Evolutionary conservation across 1,140 invertebrate genomes (phyloP).

Genomic region (Subanguina moxae): DNA sequence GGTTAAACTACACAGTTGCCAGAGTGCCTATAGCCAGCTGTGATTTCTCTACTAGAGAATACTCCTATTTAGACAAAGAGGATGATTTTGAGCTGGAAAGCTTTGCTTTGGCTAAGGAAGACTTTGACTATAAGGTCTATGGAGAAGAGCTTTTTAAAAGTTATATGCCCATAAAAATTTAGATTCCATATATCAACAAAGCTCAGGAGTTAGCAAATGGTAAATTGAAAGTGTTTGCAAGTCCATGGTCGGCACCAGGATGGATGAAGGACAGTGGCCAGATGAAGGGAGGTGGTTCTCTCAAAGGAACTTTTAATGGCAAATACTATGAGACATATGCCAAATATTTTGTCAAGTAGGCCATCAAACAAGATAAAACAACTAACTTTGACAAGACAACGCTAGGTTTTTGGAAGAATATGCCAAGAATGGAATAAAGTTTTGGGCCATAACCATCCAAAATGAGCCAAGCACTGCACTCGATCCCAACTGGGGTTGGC

Average conservation of each 20-base stretch:
- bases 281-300: slow-evolving; percentile 62
- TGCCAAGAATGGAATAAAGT: slow-evolving; percentile 62
- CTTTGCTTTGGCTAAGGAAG: slow-evolving; percentile 69
- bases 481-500: slow-evolving; percentile 65
- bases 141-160: too few species aligned
- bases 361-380: not conserved
- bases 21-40: slow-evolving; percentile 76
- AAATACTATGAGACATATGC: slow-evolving; percentile 75
- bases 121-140: slow-evolving; percentile 67
- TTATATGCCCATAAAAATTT: too few species aligned
- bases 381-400: not conserved
- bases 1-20: slow-evolving; percentile 73
- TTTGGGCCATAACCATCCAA: slow-evolving; percentile 69
- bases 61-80: slow-evolving; percentile 69
- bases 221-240: slow-evolving; percentile 66
- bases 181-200: slow-evolving; percentile 69
- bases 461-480: slow-evolving; percentile 64
- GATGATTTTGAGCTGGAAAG: slow-evolving; percentile 68
- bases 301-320: slow-evolving; percentile 65
- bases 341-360: slow-evolving; percentile 72
- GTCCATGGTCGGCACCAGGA: slow-evolving; percentile 77
- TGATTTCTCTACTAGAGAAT: slow-evolving; percentile 73
- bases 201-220: slow-evolving; percentile 61
- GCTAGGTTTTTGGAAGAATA: slow-evolving; percentile 67
- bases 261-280: slow-evolving; percentile 86